A percentile compares a stretch with the other conserved stretches of the same genome.
Conservation (phyloP, 2,797 vertebrate genomes). For the Lates japonicus region DNA sequence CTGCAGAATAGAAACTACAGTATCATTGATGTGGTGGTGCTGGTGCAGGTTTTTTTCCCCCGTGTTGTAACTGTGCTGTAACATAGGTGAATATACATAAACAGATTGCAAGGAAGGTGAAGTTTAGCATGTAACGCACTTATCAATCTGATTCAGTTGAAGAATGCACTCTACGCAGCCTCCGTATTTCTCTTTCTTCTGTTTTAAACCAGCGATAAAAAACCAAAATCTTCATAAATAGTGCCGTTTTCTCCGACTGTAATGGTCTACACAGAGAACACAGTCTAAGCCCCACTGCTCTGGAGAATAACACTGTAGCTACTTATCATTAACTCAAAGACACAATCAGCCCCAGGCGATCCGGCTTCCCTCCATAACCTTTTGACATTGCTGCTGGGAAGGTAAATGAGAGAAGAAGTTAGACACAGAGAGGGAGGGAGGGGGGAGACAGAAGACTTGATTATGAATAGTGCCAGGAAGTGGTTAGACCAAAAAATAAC, state of each 20-base stretch:
- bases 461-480: conserved; percentile 62
- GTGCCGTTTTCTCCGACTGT: conserved; percentile 40
- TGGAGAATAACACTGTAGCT: conserved; percentile 78
- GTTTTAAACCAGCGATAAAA: conserved; percentile 29
- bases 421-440: conserved; percentile 44
- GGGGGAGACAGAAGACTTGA: conserved; percentile 60
- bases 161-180: not conserved
- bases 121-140: not conserved
- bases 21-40: conserved; percentile 32
- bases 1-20: conserved; percentile 32
- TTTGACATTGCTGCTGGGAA: conserved; percentile 84
- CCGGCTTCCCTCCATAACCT: conserved; percentile 79
- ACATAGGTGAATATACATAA: conserved; percentile 24
- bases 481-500: conserved; percentile 44
- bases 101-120: not conserved
- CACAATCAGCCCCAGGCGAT: conserved; percentile 80
- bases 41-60: conserved; percentile 20
- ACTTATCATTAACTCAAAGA: conserved; percentile 85
- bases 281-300: conserved; percentile 65
- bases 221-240: conserved; percentile 30
- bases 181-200: not conserved
- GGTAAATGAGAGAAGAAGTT: conserved; percentile 80
- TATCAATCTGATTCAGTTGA: not conserved
- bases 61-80: conserved; percentile 7
- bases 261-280: conserved; percentile 54